Base-by-base conservation (phyloP, 2,797 vertebrate species). In the Lagodon rhomboides region DNA sequence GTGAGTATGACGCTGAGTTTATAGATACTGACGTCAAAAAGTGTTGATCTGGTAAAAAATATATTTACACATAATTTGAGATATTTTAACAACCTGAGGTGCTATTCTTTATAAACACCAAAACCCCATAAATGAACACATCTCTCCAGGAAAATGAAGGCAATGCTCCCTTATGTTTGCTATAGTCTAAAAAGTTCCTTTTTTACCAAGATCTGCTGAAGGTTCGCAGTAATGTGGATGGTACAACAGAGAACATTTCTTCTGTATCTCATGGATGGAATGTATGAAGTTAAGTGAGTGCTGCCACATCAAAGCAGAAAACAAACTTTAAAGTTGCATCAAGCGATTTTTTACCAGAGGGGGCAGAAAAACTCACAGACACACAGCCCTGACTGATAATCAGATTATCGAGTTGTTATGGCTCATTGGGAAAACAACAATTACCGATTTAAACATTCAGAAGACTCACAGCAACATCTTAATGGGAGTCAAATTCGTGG, bases 181-280 rank as follows among this genome's bases (percentile, higher is more conserved):
- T 56, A 46, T 66, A 47, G 27, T 81, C 49, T 68, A 67, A 73
- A 72, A 63, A 18, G 47, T 50, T 61, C 11, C 16, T 72, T 46
- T 73, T 53, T 63, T 49, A 0, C 13, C 30, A 7, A 50, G n/a
- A 67, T 58, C 30, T 61, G 59, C 58, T 60, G 68, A 65, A 63
- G 46, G 15, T 79, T 56, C 58, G 30, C 46, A 68, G 18, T 75
- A 44, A 70, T 64, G 49, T 38, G 51, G 47, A 67, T 46, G 38
- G 64, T 66, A 50, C 15, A 50, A 65, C 15, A 73, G 65, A 83
- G 5, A 38, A 61, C 1, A 38, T 68, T 59, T 66, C n/a, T 16
- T 75, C 34, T 76, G 25, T n/a, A 66, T 72, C 5, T 54, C 51
- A 30, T 64, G 56, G 62, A 75, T 85, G 93, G 94, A 95, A 93